Conservation (phyloP, 2,888 invertebrate species). For the Monopis laevigella region DNA sequence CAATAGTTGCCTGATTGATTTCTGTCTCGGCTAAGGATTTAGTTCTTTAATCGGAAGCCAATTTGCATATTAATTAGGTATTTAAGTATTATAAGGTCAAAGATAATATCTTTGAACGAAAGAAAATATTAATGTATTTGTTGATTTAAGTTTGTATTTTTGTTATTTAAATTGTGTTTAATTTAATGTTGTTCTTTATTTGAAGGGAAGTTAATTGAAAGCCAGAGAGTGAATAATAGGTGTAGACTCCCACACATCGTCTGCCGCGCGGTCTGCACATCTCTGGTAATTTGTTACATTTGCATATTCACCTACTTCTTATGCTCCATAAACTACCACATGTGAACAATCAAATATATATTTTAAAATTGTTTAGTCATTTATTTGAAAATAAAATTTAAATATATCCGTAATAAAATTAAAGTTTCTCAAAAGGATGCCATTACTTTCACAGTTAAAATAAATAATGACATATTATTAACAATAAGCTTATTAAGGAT, state of each 20-base stretch:
- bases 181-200: neutral
- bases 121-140: neutral
- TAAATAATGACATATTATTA: too few relatives aligned
- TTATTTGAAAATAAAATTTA: too few relatives aligned
- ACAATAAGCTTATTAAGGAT: too few relatives aligned
- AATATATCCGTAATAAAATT: too few relatives aligned
- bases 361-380: too few relatives aligned
- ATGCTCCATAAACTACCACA: too few relatives aligned
- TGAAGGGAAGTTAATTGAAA: constrained; percentile 8
- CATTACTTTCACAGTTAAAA: too few relatives aligned
- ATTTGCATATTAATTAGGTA: neutral
- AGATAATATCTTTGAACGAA: neutral
- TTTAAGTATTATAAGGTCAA: constrained; percentile 12
- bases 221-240: constrained; percentile 22
- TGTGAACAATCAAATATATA: too few relatives aligned
- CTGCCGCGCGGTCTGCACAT: constrained; percentile 35
- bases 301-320: constrained; percentile 31
- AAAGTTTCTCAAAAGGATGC: too few relatives aligned
- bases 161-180: neutral
- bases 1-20: neutral
- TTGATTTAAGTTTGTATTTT: neutral
- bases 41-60: neutral
- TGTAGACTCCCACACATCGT: constrained; percentile 61
- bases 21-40: neutral
- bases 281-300: constrained; percentile 25